Percentiles rank a stretch among this genome's conserved stretches.
Conservation (phyloP, 2,888 invertebrate species). For the Baronia brevicornis region DNA sequence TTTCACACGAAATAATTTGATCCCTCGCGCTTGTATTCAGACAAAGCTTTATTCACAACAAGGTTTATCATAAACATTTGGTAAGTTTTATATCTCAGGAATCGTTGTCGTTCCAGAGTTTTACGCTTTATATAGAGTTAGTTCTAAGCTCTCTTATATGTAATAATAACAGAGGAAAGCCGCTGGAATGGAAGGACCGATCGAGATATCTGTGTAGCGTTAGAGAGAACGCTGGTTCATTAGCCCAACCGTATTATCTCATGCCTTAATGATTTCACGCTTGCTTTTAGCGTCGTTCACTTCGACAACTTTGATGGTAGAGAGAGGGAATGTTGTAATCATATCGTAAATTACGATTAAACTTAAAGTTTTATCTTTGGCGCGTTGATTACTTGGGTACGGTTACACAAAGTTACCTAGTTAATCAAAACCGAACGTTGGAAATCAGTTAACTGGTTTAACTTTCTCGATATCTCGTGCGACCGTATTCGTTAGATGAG, state of each 20-base stretch:
- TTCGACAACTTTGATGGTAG: slow-evolving; percentile 37
- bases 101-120: slow-evolving; percentile 1
- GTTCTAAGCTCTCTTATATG: background rate
- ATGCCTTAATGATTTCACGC: slow-evolving; percentile 60
- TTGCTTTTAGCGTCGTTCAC: slow-evolving; percentile 39
- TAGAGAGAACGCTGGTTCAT: slow-evolving; percentile 42
- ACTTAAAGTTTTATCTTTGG: slow-evolving; percentile 54
- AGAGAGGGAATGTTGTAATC: slow-evolving; percentile 39
- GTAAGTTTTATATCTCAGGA: too few relatives aligned
- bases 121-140: background rate
- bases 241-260: slow-evolving; percentile 56
- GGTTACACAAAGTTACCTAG: slow-evolving; percentile 36
- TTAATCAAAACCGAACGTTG: slow-evolving; percentile 47
- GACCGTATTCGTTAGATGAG: slow-evolving; percentile 21
- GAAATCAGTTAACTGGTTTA: slow-evolving; percentile 40
- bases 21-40: too few relatives aligned
- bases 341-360: slow-evolving; percentile 55
- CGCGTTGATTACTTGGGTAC: slow-evolving; percentile 51
- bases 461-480: slow-evolving; percentile 36
- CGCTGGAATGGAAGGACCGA: slow-evolving; percentile 16
- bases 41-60: too few relatives aligned
- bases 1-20: too few relatives aligned
- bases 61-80: too few relatives aligned
- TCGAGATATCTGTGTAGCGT: slow-evolving; percentile 34
- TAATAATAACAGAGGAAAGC: slow-evolving; percentile 11